phyloP scores from a whole-genome alignment of 2,888 invertebrate genomes.

The Polia nebulosa region DNA sequence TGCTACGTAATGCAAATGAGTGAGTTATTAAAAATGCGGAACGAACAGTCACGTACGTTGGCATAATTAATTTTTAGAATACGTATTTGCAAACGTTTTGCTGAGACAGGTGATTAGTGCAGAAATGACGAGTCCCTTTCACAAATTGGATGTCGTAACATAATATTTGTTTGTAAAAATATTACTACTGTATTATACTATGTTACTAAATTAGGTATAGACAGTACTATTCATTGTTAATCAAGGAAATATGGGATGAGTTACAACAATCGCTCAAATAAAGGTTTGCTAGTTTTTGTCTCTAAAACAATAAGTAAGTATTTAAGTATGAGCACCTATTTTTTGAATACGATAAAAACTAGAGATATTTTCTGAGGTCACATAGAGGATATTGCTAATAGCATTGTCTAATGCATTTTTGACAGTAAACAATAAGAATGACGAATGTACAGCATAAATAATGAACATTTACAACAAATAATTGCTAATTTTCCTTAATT shows the following conservation, averaged over 20 bases:
- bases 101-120: slow-evolving; percentile 8
- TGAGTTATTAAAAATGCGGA: slow-evolving; percentile 69
- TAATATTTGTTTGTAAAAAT: slow-evolving; percentile 54
- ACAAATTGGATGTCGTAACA: slow-evolving; percentile 8
- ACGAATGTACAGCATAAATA: slow-evolving; percentile 39
- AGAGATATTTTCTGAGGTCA: slow-evolving; percentile 35
- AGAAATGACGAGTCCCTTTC: slow-evolving; percentile 12
- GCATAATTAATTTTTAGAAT: slow-evolving; percentile 45
- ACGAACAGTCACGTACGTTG: slow-evolving; percentile 57
- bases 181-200: slow-evolving; percentile 2
- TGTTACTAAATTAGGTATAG: not conserved
- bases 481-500: slow-evolving; percentile 50
- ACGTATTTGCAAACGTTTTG: slow-evolving; percentile 44
- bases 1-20: slow-evolving; percentile 55
- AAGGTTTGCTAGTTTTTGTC: slow-evolving; percentile 5
- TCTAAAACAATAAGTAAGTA: not conserved
- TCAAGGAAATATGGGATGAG: slow-evolving; percentile 1
- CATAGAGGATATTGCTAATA: slow-evolving; percentile 42
- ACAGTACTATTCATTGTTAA: not conserved
- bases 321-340: not conserved
- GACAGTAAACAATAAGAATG: slow-evolving; percentile 30
- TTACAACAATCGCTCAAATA: not conserved
- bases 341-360: slow-evolving; percentile 28
- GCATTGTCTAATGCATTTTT: slow-evolving; percentile 45
- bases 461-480: slow-evolving; percentile 41